Percentiles rank a stretch among this genome's conserved stretches.
phyloP scores from a whole-genome alignment of 2,113 vertebrate species.

The Dipodomys merriami region DNA sequence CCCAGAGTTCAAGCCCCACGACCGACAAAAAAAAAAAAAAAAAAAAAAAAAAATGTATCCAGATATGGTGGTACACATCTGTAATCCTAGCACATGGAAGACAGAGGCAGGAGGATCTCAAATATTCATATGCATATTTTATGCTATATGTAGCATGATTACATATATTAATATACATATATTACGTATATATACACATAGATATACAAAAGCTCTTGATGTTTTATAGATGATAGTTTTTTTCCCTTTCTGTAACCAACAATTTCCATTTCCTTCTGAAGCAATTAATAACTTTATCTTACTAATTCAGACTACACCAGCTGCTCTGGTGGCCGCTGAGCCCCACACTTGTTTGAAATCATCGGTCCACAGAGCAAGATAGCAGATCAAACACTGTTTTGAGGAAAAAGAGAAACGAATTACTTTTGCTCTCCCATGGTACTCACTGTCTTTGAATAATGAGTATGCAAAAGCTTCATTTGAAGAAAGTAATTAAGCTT shows the following conservation, averaged over 20 bases:
- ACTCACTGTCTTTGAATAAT: slow-evolving; percentile 31
- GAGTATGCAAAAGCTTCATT: slow-evolving; percentile 32
- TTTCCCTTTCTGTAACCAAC: slow-evolving; percentile 29
- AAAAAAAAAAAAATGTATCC: too few species aligned
- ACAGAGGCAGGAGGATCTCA: too few species aligned
- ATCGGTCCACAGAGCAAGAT: neutral
- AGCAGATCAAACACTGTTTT: neutral
- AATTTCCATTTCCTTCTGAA: slow-evolving; percentile 56
- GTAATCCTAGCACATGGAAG: too few species aligned
- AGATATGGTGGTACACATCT: too few species aligned
- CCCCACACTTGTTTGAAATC: neutral
- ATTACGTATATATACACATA: too few species aligned
- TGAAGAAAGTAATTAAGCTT: slow-evolving; percentile 44
- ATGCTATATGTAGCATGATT: too few species aligned
- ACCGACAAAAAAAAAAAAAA: too few species aligned
- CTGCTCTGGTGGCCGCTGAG: neutral
- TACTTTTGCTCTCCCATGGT: neutral
- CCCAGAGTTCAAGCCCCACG: too few species aligned
- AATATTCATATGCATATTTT: too few species aligned
- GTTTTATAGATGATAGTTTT: slow-evolving; percentile 23
- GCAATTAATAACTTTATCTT: slow-evolving; percentile 23
- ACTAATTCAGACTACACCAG: slow-evolving; percentile 9
- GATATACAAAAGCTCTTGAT: slow-evolving; percentile 2
- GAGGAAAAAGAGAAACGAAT: neutral
- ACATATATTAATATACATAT: too few species aligned